phyloP scores from a whole-genome alignment of 1,140 invertebrate genomes.

The Metopolophium dirhodum region DNA sequence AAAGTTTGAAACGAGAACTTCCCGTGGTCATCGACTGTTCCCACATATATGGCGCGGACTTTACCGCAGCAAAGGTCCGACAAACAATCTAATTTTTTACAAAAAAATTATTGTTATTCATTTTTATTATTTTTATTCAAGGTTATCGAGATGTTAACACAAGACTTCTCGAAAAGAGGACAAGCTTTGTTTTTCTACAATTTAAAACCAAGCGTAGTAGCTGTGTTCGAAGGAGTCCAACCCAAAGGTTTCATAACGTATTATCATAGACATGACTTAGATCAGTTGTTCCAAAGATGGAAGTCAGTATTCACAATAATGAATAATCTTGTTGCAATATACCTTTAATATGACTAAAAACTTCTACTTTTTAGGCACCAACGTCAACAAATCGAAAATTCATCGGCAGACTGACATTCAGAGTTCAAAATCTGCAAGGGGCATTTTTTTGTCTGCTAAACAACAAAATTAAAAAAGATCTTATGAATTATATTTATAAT shows the following conservation, averaged over 20 bases:
- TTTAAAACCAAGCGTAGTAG: constrained; percentile 78
- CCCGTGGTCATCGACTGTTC: constrained; percentile 84
- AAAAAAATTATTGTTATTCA: neutral
- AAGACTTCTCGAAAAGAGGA: constrained; percentile 73
- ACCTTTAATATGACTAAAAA: neutral
- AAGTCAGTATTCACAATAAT: neutral
- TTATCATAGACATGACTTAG: constrained; percentile 76
- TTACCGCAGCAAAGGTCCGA: constrained; percentile 78
- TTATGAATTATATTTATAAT: neutral
- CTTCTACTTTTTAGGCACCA: neutral
- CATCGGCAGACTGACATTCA: neutral
- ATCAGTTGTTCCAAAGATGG: constrained; percentile 66
- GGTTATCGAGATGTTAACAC: constrained; percentile 64
- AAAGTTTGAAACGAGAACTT: constrained; percentile 70
- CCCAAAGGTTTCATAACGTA: constrained; percentile 77
- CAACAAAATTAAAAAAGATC: neutral
- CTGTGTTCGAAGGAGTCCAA: constrained; percentile 77
- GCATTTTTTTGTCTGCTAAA: neutral
- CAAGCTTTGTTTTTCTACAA: constrained; percentile 82
- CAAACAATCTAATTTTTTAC: neutral
- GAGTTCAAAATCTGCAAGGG: neutral
- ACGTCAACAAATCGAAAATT: neutral
- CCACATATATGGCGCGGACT: constrained; percentile 84
- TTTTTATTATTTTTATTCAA: constrained; percentile 51
- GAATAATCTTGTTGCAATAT: too few relatives aligned